phyloP scores from a whole-genome alignment of 1,140 invertebrate species.

The Vanessa tameamea region DNA sequence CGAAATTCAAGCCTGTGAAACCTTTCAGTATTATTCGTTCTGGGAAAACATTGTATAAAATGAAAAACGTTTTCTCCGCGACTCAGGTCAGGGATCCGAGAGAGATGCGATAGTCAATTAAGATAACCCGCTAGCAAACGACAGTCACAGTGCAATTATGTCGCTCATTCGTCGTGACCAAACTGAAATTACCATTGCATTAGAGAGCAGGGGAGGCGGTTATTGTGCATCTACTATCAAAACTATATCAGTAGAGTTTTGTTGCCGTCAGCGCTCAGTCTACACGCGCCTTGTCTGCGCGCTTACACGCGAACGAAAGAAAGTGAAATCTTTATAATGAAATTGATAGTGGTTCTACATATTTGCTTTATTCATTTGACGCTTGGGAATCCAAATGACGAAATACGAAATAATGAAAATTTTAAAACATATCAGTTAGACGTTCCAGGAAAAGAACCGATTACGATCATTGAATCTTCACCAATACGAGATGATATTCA shows the following conservation, averaged over 20 bases:
- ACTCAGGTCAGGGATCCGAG: conserved; percentile 68
- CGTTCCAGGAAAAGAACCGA: conserved; percentile 79
- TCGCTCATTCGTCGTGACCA: conserved; percentile 74
- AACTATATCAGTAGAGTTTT: conserved; percentile 72
- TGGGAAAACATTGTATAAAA: conserved; percentile 62
- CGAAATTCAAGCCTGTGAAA: conserved; percentile 29
- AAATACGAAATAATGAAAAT: conserved; percentile 59
- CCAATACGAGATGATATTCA: conserved; percentile 31
- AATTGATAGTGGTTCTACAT: conserved; percentile 67
- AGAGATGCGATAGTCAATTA: conserved; percentile 72
- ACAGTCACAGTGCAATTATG: conserved; percentile 74
- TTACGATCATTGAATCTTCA: conserved; percentile 79
- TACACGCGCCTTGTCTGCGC: conserved; percentile 57
- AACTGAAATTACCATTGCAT: conserved; percentile 72
- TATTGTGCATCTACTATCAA: conserved; percentile 73
- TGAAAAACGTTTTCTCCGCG: conserved; percentile 70
- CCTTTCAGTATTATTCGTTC: conserved; percentile 21
- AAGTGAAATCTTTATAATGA: conserved; percentile 68
- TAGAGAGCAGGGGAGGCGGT: conserved; percentile 72
- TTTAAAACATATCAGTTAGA: conserved; percentile 74
- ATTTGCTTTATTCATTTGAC: conserved; percentile 55
- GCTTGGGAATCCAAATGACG: conserved; percentile 51
- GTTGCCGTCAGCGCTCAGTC: conserved; percentile 65
- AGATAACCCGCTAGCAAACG: conserved; percentile 66
- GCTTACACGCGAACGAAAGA: conserved; percentile 62